Base-by-base conservation (phyloP, 2,113 vertebrate species). In the Orthonyx spaldingii region DNA sequence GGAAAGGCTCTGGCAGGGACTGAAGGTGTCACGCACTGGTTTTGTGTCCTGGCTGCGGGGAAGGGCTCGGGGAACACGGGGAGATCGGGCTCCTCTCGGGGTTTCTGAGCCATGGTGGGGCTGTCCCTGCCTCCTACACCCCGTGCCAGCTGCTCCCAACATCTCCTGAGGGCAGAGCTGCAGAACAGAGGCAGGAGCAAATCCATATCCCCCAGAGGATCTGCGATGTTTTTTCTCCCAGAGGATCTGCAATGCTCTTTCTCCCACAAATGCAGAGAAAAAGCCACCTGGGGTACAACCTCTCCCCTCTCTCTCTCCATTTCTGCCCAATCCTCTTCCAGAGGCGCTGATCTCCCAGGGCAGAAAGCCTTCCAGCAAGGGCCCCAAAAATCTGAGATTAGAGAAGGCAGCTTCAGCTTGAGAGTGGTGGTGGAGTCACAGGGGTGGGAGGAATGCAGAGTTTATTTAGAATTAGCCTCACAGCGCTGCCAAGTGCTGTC, bases 21-120 rank as follows among this genome's bases (percentile, higher is more conserved):
- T 35, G 12, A 15, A 0, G 2, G 0, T 6, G 33, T 11, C 84
- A 26, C 30, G 19, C 3, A 0, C 11, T 9, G 7, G 21, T 18
- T 63, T 6, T 53, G 61, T 56, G 75, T 1, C 13, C 11, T 33
- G 39, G 52, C 49, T 59, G 7, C 33, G 7, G 3, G 14, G 57
- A 59, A 52, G 44, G 50, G 63, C 69, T 56, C 64, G 7, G 72
- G 78, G 41, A 27, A 16, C 35, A 59, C 1, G 0, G 35, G 37
- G 30, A 53, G 13, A 44, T 1, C 65, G 46, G 70, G 41, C 22
- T 84, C 35, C 55, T 55, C 63, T 46, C 60, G 57, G 6, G 17
- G 11, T 64, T 37, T 17, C 16, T 28, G 7, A 47, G 30, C 37
- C 4, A 0, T 9, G 47, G 7, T 1, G 1, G 10, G 52, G 57